These are phyloP conservation scores for Ormyrus rosae DNA, from an alignment of 2,888 invertebrate species.

Conservation along the genomic window DNA sequence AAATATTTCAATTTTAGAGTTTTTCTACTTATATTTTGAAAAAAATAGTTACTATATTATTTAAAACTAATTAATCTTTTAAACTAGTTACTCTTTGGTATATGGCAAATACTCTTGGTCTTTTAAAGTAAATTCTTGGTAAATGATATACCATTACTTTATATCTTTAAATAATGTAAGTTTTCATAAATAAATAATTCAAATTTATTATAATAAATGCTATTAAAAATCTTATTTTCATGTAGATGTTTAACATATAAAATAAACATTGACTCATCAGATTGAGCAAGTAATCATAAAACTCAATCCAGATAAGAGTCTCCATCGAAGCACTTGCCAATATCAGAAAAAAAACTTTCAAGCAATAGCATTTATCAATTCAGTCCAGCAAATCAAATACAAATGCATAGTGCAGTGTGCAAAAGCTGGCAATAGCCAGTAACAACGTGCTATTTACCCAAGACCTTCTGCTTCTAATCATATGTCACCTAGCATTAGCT, in stretches of 20 bases:
- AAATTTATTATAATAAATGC: too few species aligned
- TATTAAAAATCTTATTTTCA: too few species aligned
- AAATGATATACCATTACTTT: too few species aligned
- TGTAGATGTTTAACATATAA: not conserved
- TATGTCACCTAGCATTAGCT: conserved; percentile 23
- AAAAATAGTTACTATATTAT: too few species aligned
- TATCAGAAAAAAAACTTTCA: not conserved
- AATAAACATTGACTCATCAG: conserved; percentile 33
- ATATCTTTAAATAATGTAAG: too few species aligned
- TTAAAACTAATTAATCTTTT: too few species aligned
- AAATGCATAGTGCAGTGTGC: conserved; percentile 18
- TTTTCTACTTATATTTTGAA: too few species aligned
- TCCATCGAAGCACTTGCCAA: not conserved
- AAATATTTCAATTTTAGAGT: too few species aligned
- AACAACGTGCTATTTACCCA: conserved; percentile 42
- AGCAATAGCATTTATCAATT: not conserved
- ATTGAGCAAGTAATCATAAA: conserved; percentile 26
- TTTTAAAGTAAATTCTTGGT: too few species aligned
- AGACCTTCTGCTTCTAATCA: conserved; percentile 29
- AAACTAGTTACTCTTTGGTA: too few species aligned
- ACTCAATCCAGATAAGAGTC: conserved; percentile 9
- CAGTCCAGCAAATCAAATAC: conserved; percentile 11
- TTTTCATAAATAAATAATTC: too few species aligned
- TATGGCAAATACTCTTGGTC: too few species aligned
- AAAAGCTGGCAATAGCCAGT: conserved; percentile 22